Base-by-base conservation (phyloP, 2,888 invertebrate genomes). In the Pomacea canaliculata region DNA sequence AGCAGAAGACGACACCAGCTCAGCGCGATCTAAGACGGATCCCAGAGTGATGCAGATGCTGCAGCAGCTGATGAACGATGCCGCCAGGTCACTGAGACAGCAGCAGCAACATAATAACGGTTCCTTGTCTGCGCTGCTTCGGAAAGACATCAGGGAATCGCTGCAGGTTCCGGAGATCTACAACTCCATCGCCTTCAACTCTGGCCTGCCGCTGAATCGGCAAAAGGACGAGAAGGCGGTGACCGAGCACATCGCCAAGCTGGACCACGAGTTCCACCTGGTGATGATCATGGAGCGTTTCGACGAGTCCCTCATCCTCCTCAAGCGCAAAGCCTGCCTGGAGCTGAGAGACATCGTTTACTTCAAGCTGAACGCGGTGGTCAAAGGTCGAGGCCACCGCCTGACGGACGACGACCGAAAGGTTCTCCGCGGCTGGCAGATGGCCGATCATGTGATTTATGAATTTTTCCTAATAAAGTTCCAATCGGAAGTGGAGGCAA, bases 271-370 rank as follows among this genome's bases (percentile, higher is more conserved):
- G 16, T 88, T 89, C 73, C 76, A 86, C 77, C 78, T 89, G 1
- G 84, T 90, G 9, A 79, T 90, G 82, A 82, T 90, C 9, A 80
- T 83, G 48, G 90, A 90, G 75, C 84, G 86, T 70, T 88, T 90
- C 72, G 85, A 89, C 77, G 89, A 89, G 73, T 90, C 89, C 7
- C 76, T 90, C 68, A 79, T 90, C 59, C 77, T 90, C 27, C 80
- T 89, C 10, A 84, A 84, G 73, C 79, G 88, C 27, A 69, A 79
- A n/a, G 78, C 89, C 74, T 87, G 88, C 68, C 89, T 88, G 89
- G 76, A 63, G 7, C 79, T 84, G 1, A 80, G 83, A 63, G 89
- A 90, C 74, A 83, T 90, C 7, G 51, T 90, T 16, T 87, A 86
- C 78, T 60, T 85, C 23, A 79, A 79, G n/a, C 83, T 83, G 62